Evolutionary conservation across 2,888 invertebrate genomes (phyloP), one percentile per base, ranked within the genome.

Genomic region (Auanema freiburgensis): DNA sequence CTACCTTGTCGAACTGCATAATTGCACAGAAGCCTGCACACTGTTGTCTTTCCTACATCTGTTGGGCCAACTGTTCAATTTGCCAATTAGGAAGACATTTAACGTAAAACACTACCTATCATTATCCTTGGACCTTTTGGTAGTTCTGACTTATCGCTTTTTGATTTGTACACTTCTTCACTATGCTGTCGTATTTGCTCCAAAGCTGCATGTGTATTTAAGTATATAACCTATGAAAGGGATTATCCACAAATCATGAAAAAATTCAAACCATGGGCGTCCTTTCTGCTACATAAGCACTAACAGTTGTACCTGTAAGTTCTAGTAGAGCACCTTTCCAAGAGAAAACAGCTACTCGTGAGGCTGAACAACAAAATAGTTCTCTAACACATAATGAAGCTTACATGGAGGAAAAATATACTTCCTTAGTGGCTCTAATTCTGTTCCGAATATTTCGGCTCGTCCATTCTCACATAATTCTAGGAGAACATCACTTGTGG

Each of bases 361-460:
- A 91, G 0, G 94, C 84, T 96, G 95, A 56, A 73, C 59, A 59
- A 25, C 8, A 51, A 56, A 54, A 33, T 50, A 50, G 11, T 50
- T 50, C 51, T 16, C 51, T 11, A 50, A 10, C 11, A 50, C 16
- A 16, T 16, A 24, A 51, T 50, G 21, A 24, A 6, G 56, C 44
- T 24, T 23, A 82, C 81, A 74, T 50, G 75, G 65, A n/a, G 77
- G 71, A 50, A 83, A 79, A 3, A 59, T 65, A 63, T 83, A 83
- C 1, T 90, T 89, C 85, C 93, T 95, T 58, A 92, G 92, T 85
- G 91, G 91, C 0, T 93, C 92, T 63, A 98, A 84, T 85, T 97
- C 97, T 0, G 95, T 93, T 0, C 97, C 98, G 86, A 97, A 98
- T 50, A 97, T 89, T 87, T 98, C 98, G 0, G 95, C 96, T 79